Evolutionary conservation across 2,888 invertebrate genomes (phyloP), one percentile per base, ranked within the genome.

Genomic region (Gastracanthus pulcherrimus): DNA sequence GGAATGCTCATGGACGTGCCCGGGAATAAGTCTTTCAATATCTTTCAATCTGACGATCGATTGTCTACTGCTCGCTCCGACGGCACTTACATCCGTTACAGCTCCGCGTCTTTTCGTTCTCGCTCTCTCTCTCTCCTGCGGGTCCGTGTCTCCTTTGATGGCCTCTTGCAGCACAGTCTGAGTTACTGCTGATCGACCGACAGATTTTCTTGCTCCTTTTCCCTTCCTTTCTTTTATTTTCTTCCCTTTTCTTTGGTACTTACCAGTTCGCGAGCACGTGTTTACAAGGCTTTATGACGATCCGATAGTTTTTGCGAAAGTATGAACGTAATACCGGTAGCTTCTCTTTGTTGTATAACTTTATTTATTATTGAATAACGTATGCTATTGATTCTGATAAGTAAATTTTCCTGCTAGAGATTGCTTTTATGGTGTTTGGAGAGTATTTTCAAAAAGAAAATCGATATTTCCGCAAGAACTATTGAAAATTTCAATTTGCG

Each of bases 271-370:
- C 38, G 11, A 38, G 38, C 58, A 60, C 69, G 67, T 69, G 76
- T 69, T 76, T 76, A 45, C 69, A 3, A n/a, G 13, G 58, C 48
- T 67, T 67, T 55, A 36, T 64, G 34, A 36, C 45, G n/a, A 74
- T 45, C 90, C 90, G 90, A 90, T 90, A 90, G 90, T 88, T 88
- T 88, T 88, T n/a, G n/a, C n/a, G n/a, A n/a, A n/a, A n/a, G n/a
- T n/a, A n/a, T n/a, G n/a, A n/a, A n/a, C n/a, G n/a, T n/a, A n/a
- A n/a, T n/a, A n/a, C n/a, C n/a, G n/a, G n/a, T n/a, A n/a, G n/a
- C n/a, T n/a, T n/a, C n/a, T n/a, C n/a, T n/a, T n/a, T n/a, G n/a
- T n/a, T n/a, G n/a, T n/a, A n/a, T n/a, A n/a, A n/a, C n/a, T n/a
- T n/a, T n/a, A n/a, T n/a, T n/a, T n/a, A n/a, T n/a, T n/a, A n/a